phyloP scores from a whole-genome alignment of 2,113 vertebrate genomes.

The Oncorhynchus kisutch region DNA sequence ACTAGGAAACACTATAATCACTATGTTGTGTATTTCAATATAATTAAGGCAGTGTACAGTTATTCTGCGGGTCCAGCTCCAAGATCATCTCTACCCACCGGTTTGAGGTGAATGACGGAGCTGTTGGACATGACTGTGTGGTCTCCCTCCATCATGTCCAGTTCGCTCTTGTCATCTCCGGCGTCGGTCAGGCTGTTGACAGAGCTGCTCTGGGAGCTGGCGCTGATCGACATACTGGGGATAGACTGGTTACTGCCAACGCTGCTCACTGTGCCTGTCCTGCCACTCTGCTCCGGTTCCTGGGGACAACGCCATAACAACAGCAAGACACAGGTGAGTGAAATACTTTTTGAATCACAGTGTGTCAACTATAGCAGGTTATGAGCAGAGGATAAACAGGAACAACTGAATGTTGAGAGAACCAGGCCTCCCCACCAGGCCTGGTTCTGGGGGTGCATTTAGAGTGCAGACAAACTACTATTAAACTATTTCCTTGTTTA shows the following conservation, averaged over 20 bases:
- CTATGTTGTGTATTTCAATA: not conserved
- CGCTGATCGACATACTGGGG: slow-evolving; percentile 99
- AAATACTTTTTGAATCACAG: too few relatives aligned
- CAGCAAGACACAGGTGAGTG: too few relatives aligned
- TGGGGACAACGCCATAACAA: slow-evolving; percentile 49
- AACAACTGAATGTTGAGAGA: too few relatives aligned
- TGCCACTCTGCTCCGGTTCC: slow-evolving; percentile 90
- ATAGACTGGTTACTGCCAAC: slow-evolving; percentile 99
- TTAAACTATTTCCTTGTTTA: too few relatives aligned
- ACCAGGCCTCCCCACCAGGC: too few relatives aligned
- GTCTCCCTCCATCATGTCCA: slow-evolving; percentile 93
- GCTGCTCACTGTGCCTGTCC: slow-evolving; percentile 96
- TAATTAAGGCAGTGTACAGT: not conserved
- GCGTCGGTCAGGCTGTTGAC: slow-evolving; percentile 97
- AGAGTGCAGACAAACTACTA: too few relatives aligned
- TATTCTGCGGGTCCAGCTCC: not conserved
- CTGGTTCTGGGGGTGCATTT: too few relatives aligned
- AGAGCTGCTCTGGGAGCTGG: slow-evolving; percentile 98
- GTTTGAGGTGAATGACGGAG: slow-evolving; percentile 94
- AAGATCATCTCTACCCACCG: slow-evolving; percentile 71
- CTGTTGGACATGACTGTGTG: slow-evolving; percentile 98
- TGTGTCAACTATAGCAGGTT: not conserved
- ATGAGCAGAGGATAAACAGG: not conserved
- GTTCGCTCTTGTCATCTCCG: slow-evolving; percentile 93
- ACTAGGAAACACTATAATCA: not conserved